These are phyloP conservation scores for Tachina lurida DNA, from an alignment of 2,888 invertebrate genomes.

Conservation along the genomic window DNA sequence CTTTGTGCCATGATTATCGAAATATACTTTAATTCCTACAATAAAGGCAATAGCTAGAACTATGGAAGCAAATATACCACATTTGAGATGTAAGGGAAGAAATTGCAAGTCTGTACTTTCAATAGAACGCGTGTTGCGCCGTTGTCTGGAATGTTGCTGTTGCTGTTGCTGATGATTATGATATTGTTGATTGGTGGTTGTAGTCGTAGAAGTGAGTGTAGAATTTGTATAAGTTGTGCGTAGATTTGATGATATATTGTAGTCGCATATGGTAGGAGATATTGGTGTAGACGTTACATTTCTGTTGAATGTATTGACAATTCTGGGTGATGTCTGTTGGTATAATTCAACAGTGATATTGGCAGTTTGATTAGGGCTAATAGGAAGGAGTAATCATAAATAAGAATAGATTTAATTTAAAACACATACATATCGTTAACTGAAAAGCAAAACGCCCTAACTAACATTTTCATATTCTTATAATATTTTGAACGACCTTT, in stretches of 20 bases:
- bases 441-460: no score
- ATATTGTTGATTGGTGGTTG: slow-evolving; percentile 45
- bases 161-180: slow-evolving; percentile 39
- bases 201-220: slow-evolving; percentile 48
- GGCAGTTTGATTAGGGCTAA: slow-evolving; percentile 67
- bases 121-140: slow-evolving; percentile 68
- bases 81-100: slow-evolving; percentile 85
- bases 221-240: slow-evolving; percentile 62
- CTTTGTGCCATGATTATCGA: slow-evolving; percentile 86
- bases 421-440: neutral
- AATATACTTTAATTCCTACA: slow-evolving; percentile 89
- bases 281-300: slow-evolving; percentile 43
- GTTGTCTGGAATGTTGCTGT: slow-evolving; percentile 42
- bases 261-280: slow-evolving; percentile 52
- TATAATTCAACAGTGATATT: slow-evolving; percentile 61
- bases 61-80: slow-evolving; percentile 89
- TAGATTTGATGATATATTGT: slow-evolving; percentile 37
- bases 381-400: neutral
- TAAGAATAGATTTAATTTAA: neutral
- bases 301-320: slow-evolving; percentile 48
- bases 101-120: slow-evolving; percentile 78
- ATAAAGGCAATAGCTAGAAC: slow-evolving; percentile 88
- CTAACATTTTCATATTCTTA: no score
- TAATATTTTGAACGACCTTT: no score
- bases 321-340: slow-evolving; percentile 58